Conservation (phyloP, 2,888 invertebrate genomes). For the Apocheima hispidaria region DNA sequence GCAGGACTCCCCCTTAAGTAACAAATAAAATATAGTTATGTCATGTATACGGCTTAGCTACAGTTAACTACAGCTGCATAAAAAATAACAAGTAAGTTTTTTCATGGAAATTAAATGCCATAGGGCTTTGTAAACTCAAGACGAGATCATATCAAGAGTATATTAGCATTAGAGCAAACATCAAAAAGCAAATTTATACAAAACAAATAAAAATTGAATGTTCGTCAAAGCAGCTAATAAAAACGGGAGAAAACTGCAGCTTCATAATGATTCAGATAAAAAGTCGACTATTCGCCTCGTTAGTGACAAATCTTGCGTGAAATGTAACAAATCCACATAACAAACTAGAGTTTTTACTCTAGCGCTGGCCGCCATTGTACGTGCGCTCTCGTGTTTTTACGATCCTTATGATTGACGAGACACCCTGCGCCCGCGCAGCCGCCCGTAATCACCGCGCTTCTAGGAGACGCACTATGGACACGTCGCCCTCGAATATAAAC, state of each 20-base stretch:
- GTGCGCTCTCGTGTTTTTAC: slow-evolving; percentile 66
- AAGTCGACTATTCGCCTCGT: slow-evolving; percentile 47
- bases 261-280: slow-evolving; percentile 38
- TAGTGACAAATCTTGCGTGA: slow-evolving; percentile 66
- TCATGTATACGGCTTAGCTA: too few relatives aligned
- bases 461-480: slow-evolving; percentile 65
- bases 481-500: slow-evolving; percentile 54
- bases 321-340: slow-evolving; percentile 69
- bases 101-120: too few relatives aligned
- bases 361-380: slow-evolving; percentile 48
- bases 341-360: slow-evolving; percentile 52
- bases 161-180: not conserved
- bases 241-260: slow-evolving; percentile 34
- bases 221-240: slow-evolving; percentile 34
- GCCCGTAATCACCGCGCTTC: slow-evolving; percentile 59
- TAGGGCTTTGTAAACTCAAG: not conserved
- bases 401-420: slow-evolving; percentile 70
- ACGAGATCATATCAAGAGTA: too few relatives aligned
- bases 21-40: too few relatives aligned
- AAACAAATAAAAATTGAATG: slow-evolving; percentile 15
- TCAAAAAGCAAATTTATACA: slow-evolving; percentile 2
- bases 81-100: too few relatives aligned
- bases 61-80: too few relatives aligned
- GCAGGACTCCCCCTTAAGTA: too few relatives aligned
- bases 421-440: slow-evolving; percentile 55